phyloP scores from a whole-genome alignment of 2,113 vertebrate genomes.

The Vombatus ursinus region DNA sequence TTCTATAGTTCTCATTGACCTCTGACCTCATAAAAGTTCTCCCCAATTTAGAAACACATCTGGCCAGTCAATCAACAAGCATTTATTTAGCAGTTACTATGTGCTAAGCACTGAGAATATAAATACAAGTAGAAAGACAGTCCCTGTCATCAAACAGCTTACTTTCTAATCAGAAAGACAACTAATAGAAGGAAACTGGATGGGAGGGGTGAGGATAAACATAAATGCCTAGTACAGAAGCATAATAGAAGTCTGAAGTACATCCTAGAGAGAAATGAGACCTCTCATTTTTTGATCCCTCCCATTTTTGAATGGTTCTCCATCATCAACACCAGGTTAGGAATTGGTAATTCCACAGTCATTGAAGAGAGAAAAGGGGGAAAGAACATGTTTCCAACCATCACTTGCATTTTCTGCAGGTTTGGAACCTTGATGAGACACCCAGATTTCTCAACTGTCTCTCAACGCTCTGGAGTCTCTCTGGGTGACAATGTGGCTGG shows the following conservation, averaged over 20 bases:
- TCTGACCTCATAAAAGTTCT: no score
- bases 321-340: not conserved
- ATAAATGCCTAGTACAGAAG: no score
- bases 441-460: no score
- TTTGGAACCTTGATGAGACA: no score
- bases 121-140: not conserved
- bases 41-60: no score
- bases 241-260: not conserved
- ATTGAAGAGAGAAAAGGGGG: not conserved
- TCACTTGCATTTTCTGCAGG: not conserved
- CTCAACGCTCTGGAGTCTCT: not conserved
- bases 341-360: not conserved
- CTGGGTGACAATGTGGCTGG: not conserved
- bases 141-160: not conserved
- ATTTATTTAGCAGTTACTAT: no score
- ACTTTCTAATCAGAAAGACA: not conserved
- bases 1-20: no score
- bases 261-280: no score
- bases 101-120: no score
- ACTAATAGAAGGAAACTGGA: not conserved
- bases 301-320: not conserved
- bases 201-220: no score
- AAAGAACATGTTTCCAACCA: not conserved
- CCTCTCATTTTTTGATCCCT: not conserved
- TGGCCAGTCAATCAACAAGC: no score